Evolutionary conservation across 1,140 invertebrate species (phyloP), one percentile per base, ranked within the genome.

Genomic region (Galleria mellonella): DNA sequence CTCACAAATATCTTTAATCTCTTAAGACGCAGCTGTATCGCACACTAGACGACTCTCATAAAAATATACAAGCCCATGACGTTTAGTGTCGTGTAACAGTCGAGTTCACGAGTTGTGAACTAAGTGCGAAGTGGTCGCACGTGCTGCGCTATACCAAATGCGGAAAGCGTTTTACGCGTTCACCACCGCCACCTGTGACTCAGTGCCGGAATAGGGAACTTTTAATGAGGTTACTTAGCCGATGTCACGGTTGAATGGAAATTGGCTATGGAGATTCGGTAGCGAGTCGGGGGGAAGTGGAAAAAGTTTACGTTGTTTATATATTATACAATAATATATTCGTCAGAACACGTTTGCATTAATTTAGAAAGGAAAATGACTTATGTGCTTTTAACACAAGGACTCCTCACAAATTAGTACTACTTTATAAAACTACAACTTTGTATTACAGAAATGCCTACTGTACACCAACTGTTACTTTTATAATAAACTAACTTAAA

Each of bases 51-150:
- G 43, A 50, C 43, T 47, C 43, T 65, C 76, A 67, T 77, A 74
- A 75, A 77, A 77, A 68, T 74, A 74, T 74, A 70, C 62, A 65
- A 51, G 31, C 63, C 56, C 60, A 59, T 60, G 62, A 66, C 57
- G 50, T 41, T 62, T 47, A 62, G 51, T 57, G 62, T 66, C 56
- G 43, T 67, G 67, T 70, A 71, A 68, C 68, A 72, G 64, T 72
- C 74, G 51, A 65, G 55, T 73, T 73, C 62, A 60, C 52, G 55
- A 73, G 56, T 78, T 72, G 48, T 43, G 56, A 58, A 61, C 45
- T 57, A 62, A 70, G 72, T 77, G 74, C 53, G 32, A 76, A 79
- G 65, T 68, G 71, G 56, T 58, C 56, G 61, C 79, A 79, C 70
- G 65, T 83, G 79, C 51, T 64, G 10, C 1, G 32, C 35, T 36